Percentiles rank a stretch among this genome's conserved stretches.
Conservation (phyloP, 1,140 invertebrate species). For the Glossosoma conforme region DNA sequence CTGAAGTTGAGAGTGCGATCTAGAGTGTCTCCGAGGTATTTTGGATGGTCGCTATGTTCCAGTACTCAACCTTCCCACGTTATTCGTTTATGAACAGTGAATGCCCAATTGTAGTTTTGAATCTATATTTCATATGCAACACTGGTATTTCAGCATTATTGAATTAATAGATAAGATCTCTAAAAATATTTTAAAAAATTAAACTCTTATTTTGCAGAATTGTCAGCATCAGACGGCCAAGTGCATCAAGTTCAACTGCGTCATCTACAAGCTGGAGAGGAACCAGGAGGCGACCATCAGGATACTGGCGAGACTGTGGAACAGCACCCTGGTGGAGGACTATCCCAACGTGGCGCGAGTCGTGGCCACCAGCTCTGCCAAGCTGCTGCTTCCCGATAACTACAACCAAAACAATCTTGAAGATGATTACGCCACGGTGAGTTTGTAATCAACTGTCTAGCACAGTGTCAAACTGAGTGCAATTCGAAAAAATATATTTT, state of each 20-base stretch:
- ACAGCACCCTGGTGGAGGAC: constrained; percentile 82
- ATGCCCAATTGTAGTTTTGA: too few relatives aligned
- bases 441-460: constrained; percentile 27
- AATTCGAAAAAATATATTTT: too few relatives aligned
- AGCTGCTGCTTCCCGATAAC: constrained; percentile 63
- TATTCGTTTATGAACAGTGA: too few relatives aligned
- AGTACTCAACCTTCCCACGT: too few relatives aligned
- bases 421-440: constrained; percentile 59
- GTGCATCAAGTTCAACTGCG: constrained; percentile 80
- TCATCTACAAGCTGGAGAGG: constrained; percentile 68
- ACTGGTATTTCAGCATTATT: too few relatives aligned
- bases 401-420: constrained; percentile 63
- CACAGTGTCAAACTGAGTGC: too few relatives aligned
- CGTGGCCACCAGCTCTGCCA: constrained; percentile 71
- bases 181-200: too few relatives aligned
- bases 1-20: too few relatives aligned
- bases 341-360: constrained; percentile 82
- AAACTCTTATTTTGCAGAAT: constrained; percentile 57
- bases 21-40: too few relatives aligned
- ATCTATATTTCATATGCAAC: too few relatives aligned
- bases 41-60: too few relatives aligned
- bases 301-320: constrained; percentile 82
- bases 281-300: constrained; percentile 72
- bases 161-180: too few relatives aligned
- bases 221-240: constrained; percentile 75